phyloP scores from a whole-genome alignment of 30 jellyfish, hydroid and myxozoan genomes.

The Morbakka virulenta region DNA sequence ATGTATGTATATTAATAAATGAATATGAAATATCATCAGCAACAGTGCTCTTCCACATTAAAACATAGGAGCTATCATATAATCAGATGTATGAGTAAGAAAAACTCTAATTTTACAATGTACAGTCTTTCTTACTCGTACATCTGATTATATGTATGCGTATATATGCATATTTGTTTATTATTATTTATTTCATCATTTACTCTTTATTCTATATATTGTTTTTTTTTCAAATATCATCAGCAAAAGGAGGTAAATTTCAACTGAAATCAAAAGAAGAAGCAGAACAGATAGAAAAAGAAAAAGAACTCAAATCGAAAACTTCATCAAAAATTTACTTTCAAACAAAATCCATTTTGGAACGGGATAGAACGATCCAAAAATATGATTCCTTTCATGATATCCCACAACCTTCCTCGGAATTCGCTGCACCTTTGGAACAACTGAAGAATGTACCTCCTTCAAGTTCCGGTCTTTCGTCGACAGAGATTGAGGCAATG shows the following conservation, averaged over 20 bases:
- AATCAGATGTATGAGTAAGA: too few relatives aligned
- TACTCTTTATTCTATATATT: background rate
- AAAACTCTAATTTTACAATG: too few relatives aligned
- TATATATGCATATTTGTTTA: too few relatives aligned
- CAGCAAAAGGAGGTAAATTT: slow-evolving; percentile 65
- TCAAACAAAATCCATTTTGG: slow-evolving; percentile 62
- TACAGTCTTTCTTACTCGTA: too few relatives aligned
- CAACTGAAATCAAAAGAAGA: slow-evolving; percentile 50
- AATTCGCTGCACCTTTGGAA: slow-evolving; percentile 51
- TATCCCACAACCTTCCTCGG: slow-evolving; percentile 68
- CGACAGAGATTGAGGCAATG: slow-evolving; percentile 21
- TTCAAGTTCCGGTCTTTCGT: too few relatives aligned
- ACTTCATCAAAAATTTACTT: slow-evolving; percentile 36
- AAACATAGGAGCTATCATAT: too few relatives aligned
- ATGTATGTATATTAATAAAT: background rate
- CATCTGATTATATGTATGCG: too few relatives aligned
- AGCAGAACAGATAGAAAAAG: slow-evolving; percentile 50
- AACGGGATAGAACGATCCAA: slow-evolving; percentile 51
- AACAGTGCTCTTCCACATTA: too few relatives aligned
- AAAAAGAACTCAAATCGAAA: slow-evolving; percentile 28
- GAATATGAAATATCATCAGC: too few relatives aligned
- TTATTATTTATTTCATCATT: background rate
- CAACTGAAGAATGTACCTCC: too few relatives aligned
- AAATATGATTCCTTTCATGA: slow-evolving; percentile 54
- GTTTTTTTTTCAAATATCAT: background rate